Conservation (phyloP, 2,797 vertebrate species). For the Nothura maculosa region DNA sequence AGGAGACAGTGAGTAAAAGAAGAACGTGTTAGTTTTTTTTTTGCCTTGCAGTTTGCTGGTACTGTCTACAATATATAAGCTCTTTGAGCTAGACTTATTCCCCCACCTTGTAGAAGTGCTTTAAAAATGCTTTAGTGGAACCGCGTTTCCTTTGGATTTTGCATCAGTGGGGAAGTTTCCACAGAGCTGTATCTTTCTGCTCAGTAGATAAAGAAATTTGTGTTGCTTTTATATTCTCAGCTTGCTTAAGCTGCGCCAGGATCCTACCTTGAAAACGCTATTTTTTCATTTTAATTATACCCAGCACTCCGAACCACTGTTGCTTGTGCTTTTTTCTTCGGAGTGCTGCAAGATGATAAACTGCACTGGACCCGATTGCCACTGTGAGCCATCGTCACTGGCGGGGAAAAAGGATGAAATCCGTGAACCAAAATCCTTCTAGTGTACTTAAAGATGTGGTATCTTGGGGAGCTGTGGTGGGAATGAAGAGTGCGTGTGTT, state of each 20-base stretch:
- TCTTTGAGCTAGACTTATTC: neutral
- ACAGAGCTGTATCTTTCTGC: neutral
- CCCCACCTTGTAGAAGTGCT: neutral
- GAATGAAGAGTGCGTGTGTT: rapidly evolving
- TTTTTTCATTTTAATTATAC: neutral
- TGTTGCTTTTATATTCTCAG: neutral
- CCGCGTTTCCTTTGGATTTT: neutral
- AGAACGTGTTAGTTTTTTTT: neutral
- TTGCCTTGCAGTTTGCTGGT: neutral
- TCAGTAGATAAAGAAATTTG: neutral
- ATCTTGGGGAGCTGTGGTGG: neutral
- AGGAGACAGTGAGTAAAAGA: neutral
- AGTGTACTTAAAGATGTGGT: neutral
- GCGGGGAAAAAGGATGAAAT: neutral
- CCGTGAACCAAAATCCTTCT: neutral
- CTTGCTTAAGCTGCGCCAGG: neutral
- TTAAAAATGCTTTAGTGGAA: neutral
- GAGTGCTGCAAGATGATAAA: neutral
- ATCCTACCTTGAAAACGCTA: neutral
- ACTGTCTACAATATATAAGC: rapidly evolving
- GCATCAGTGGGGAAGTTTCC: neutral
- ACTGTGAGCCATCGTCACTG: neutral
- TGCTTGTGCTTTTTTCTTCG: neutral
- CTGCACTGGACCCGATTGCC: neutral
- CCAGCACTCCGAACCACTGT: neutral